Evolutionary conservation across 2,888 invertebrate species (phyloP).

Genomic region (Pediacus dermestoides): DNA sequence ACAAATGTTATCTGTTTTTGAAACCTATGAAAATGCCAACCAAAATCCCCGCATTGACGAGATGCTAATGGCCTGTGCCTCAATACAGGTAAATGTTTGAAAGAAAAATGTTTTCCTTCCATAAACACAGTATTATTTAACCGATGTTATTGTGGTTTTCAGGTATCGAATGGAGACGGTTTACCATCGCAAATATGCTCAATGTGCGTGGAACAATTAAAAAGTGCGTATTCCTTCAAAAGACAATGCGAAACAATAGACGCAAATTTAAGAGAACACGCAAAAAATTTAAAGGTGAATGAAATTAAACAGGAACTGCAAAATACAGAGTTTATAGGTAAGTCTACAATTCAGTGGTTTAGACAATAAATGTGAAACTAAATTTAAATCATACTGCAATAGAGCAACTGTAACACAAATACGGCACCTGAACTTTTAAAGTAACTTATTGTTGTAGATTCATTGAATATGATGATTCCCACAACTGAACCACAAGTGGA

Average conservation of each 20-base stretch:
- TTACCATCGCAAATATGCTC: conserved; percentile 45
- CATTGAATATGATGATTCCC: no score
- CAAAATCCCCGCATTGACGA: conserved; percentile 50
- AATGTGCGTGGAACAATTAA: conserved; percentile 43
- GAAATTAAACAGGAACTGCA: conserved; percentile 40
- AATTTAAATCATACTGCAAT: no score
- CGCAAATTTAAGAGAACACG: conserved; percentile 38
- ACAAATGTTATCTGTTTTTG: conserved; percentile 45
- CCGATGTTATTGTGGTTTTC: conserved; percentile 19
- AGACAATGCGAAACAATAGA: conserved; percentile 45
- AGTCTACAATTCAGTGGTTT: no score
- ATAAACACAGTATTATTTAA: conserved; percentile 18
- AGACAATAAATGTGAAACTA: no score
- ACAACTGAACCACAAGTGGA: no score
- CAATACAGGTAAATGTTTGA: conserved; percentile 46
- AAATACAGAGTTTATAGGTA: conserved; percentile 36
- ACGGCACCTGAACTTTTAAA: no score
- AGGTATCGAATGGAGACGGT: conserved; percentile 47
- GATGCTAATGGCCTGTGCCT: conserved; percentile 52
- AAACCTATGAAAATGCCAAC: conserved; percentile 36
- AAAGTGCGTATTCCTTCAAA: conserved; percentile 44
- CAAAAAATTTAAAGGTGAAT: conserved; percentile 37
- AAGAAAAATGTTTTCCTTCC: conserved; percentile 10
- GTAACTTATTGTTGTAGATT: no score
- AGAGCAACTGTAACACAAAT: no score